Base-by-base conservation (phyloP, 2,888 invertebrate species). In the Mellilla xanthometata region DNA sequence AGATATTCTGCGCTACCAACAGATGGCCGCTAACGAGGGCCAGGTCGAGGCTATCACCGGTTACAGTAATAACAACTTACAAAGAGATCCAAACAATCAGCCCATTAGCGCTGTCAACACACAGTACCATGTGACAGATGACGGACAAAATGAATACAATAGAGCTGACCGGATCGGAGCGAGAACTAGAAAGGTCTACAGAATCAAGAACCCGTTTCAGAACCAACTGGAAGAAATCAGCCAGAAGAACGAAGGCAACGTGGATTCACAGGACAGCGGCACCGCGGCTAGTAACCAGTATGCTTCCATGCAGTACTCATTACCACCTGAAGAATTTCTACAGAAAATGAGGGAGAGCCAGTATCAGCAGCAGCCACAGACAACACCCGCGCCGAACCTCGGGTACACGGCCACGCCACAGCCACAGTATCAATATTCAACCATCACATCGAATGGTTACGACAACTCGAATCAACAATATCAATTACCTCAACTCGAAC, bases 231-330 rank as follows among this genome's bases (percentile, higher is more conserved):
- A 82, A 43, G 72, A 78, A 22, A 67, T 70, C 24, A 65, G 60
- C 39, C 60, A 60, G 42, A 73, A 71, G 50, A 68, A 62, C 15
- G 69, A 69, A 13, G 67, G 60, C 27, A 69, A 60, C 26, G 50
- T 56, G 41, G 67, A 73, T 51, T 42, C 65, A 24, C 77, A 75
- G 36, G 90, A 90, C 67, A 82, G 67, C 52, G 80, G 76, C 35
- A 68, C 75, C 12, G 84, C 83, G 61, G 82, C 88, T 70, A 90
- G 89, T 76, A 88, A 87, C 71, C 88, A 89, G 72, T 86, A 89
- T 76, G 74, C 83, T 49, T 76, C 85, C 27, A 65, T 87, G 66
- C 87, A 88, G 69, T 90, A 88, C 62, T 87, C 87, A 19, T 68
- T 90, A 49, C 90, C 90, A 48, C 89, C 90, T 6, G 89, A 90